Evolutionary conservation across 1,140 invertebrate species (phyloP).

Genomic region (Oryctes rhinoceros): DNA sequence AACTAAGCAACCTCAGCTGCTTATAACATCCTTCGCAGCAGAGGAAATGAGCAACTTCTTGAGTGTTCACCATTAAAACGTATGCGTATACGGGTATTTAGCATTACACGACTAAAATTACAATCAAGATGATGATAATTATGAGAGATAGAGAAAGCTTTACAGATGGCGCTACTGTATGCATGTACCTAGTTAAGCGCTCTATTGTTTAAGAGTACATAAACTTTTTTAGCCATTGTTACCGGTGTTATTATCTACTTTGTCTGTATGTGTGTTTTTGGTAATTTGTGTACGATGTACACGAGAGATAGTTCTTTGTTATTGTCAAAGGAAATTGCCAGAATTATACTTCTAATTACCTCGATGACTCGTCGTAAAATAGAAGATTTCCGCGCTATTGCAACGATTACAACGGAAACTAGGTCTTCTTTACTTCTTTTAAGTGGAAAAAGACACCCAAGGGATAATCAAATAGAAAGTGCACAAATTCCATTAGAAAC

Average conservation of each 20-base stretch:
- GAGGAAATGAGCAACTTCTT: no score
- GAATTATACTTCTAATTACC: neutral
- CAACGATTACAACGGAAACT: neutral
- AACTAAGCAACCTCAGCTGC: neutral
- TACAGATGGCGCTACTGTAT: neutral
- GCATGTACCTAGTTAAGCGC: neutral
- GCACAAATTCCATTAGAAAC: neutral
- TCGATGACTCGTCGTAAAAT: neutral
- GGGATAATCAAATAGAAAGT: neutral
- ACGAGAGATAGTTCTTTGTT: neutral
- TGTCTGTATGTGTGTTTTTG: neutral
- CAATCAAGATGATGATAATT: neutral
- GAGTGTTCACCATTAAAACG: no score
- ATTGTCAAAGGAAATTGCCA: neutral
- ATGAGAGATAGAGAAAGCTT: neutral
- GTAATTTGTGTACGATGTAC: neutral
- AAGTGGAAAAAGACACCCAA: neutral
- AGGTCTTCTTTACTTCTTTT: neutral
- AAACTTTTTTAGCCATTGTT: neutral
- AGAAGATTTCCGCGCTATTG: neutral
- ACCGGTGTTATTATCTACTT: neutral
- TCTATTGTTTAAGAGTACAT: neutral
- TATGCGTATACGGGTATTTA: no score
- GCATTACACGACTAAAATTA: no score
- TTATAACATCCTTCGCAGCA: neutral